phyloP scores from a whole-genome alignment of 2,888 invertebrate species.

The Apodemia zela region DNA sequence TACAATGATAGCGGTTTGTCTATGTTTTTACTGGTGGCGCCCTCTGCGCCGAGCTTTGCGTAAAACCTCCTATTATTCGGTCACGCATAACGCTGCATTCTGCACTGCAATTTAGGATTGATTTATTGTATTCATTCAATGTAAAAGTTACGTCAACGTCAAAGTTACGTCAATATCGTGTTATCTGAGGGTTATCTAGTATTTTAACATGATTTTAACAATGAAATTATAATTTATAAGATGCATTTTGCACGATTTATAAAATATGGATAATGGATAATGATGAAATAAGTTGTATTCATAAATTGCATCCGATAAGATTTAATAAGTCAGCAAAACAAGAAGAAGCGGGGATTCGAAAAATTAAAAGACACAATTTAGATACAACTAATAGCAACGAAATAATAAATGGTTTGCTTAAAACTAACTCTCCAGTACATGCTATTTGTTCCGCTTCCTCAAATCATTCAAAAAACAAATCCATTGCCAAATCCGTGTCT shows the following conservation, averaged over 20 bases:
- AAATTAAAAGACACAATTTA: not conserved
- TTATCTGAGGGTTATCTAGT: not conserved
- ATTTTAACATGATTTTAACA: no score
- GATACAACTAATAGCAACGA: not conserved
- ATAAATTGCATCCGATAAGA: slow-evolving; percentile 18
- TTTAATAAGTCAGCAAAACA: slow-evolving; percentile 15
- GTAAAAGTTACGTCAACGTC: not conserved
- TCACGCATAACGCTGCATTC: no score
- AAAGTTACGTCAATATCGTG: not conserved
- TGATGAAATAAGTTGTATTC: slow-evolving; percentile 13
- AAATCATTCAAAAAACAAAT: not conserved
- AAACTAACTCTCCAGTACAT: not conserved
- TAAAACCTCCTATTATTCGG: no score
- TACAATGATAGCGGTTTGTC: no score
- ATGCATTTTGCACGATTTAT: slow-evolving; percentile 16
- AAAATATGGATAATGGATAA: slow-evolving; percentile 20
- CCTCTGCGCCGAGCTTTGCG: no score
- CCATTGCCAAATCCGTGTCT: not conserved
- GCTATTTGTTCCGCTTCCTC: no score
- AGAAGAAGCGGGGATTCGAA: not conserved
- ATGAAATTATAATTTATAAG: slow-evolving; percentile 9
- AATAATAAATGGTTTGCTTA: not conserved
- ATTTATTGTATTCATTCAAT: no score
- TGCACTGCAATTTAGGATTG: no score
- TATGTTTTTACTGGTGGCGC: no score